Conservation (phyloP, 2,888 invertebrate genomes). For the Galerucella nymphaeae region DNA sequence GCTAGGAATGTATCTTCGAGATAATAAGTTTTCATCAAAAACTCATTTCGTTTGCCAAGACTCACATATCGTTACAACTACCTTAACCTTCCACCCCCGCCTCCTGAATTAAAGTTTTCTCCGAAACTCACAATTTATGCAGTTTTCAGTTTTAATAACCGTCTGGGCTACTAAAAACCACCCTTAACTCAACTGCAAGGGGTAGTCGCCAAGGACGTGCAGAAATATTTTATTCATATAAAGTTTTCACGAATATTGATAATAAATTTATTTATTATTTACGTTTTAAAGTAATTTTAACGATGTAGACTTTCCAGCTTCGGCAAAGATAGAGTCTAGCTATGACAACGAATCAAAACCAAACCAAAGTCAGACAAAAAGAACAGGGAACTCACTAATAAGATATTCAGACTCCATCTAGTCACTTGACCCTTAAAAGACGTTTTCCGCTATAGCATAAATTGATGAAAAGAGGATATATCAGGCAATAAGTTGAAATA, state of each 20-base stretch:
- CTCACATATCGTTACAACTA: conserved; percentile 19
- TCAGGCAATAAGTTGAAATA: too few relatives aligned
- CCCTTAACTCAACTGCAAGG: conserved; percentile 48
- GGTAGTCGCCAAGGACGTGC: conserved; percentile 21
- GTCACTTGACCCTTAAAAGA: too few relatives aligned
- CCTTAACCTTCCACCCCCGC: conserved; percentile 3
- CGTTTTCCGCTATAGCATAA: too few relatives aligned
- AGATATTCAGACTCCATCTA: too few relatives aligned
- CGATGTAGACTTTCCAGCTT: background rate
- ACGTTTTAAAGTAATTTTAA: too few relatives aligned
- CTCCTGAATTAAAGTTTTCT: conserved; percentile 41
- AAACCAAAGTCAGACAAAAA: too few relatives aligned
- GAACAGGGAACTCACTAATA: too few relatives aligned
- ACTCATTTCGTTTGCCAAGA: background rate
- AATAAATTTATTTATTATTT: too few relatives aligned
- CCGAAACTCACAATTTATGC: conserved; percentile 36
- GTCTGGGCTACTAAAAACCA: conserved; percentile 44
- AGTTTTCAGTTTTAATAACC: conserved; percentile 44
- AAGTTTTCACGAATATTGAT: background rate
- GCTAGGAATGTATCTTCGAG: background rate
- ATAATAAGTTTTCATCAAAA: conserved; percentile 3
- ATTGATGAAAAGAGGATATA: too few relatives aligned
- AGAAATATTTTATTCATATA: background rate
- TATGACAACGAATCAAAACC: too few relatives aligned
- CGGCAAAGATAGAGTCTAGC: too few relatives aligned